A percentile compares a stretch with the other conserved stretches of the same genome.
These are phyloP conservation scores for Iphiclides podalirius DNA, from an alignment of 2,888 invertebrate genomes.

Conservation along the genomic window DNA sequence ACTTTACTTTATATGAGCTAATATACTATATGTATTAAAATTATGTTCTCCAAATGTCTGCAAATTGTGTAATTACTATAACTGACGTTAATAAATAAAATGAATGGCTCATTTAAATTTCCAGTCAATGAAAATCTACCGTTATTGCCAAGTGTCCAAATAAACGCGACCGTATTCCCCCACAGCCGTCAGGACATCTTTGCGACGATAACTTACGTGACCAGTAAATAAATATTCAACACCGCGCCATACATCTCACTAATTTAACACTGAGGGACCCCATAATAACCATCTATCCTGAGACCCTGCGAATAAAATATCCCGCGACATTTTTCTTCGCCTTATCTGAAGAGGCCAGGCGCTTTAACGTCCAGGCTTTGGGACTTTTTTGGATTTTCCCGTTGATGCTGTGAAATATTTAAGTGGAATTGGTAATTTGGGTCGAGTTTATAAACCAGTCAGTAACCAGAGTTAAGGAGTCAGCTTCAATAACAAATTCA, in stretches of 20 bases:
- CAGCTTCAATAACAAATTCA: too few species aligned
- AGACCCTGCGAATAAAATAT: constrained; percentile 68
- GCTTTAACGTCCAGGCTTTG: constrained; percentile 16
- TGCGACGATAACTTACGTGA: constrained; percentile 50
- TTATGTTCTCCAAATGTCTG: too few species aligned
- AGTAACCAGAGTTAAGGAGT: too few species aligned
- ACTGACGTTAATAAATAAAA: too few species aligned
- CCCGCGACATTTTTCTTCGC: constrained; percentile 75
- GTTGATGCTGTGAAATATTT: too few species aligned
- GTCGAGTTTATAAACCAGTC: too few species aligned
- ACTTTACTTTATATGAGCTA: too few species aligned
- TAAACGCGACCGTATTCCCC: constrained; percentile 26
- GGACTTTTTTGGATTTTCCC: not conserved
- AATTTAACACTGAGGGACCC: constrained; percentile 73
- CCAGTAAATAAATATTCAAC: constrained; percentile 76
- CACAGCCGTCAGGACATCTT: constrained; percentile 31
- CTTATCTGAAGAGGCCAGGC: constrained; percentile 73
- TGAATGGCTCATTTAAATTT: too few species aligned
- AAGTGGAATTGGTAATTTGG: too few species aligned
- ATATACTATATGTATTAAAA: too few species aligned
- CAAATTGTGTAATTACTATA: too few species aligned
- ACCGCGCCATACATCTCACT: constrained; percentile 69
- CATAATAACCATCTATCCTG: constrained; percentile 73
- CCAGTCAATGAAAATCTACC: too few species aligned
- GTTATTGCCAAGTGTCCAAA: not conserved